Conservation (phyloP, 2,113 vertebrate genomes). For the Riparia riparia region DNA sequence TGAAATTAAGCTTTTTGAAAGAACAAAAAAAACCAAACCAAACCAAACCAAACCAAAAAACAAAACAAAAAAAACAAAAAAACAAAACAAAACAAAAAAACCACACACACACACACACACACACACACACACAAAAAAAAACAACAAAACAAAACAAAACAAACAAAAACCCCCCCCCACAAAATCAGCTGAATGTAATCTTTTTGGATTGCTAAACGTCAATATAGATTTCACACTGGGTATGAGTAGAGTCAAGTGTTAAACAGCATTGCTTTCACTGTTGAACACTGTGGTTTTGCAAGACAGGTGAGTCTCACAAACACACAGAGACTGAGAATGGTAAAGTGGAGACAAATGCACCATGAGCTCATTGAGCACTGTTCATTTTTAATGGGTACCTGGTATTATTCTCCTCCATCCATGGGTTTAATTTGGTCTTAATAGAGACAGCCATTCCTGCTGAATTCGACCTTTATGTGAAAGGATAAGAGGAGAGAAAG, state of each 20-base stretch:
- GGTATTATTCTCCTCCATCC: neutral
- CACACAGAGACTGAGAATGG: neutral
- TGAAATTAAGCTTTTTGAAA: neutral
- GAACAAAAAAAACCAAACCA: neutral
- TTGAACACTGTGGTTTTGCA: neutral
- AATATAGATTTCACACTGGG: neutral
- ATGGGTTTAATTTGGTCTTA: neutral
- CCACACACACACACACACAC: too few species aligned
- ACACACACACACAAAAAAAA: too few species aligned
- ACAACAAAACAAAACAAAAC: too few species aligned
- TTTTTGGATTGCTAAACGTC: neutral
- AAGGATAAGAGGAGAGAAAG: conserved; percentile 9
- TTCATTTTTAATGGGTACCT: neutral
- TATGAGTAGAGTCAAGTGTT: neutral
- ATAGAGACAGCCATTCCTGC: neutral
- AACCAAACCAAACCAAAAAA: neutral
- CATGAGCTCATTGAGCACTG: neutral
- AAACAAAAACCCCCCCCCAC: too few species aligned
- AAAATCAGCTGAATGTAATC: neutral
- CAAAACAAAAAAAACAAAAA: neutral
- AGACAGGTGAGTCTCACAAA: neutral
- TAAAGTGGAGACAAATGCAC: neutral
- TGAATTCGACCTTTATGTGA: neutral
- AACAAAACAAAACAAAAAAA: too few species aligned
- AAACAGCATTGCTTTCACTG: fast-evolving